These are phyloP conservation scores for Indicator maculatus DNA, from an alignment of 2,113 vertebrate genomes.

Conservation along the genomic window DNA sequence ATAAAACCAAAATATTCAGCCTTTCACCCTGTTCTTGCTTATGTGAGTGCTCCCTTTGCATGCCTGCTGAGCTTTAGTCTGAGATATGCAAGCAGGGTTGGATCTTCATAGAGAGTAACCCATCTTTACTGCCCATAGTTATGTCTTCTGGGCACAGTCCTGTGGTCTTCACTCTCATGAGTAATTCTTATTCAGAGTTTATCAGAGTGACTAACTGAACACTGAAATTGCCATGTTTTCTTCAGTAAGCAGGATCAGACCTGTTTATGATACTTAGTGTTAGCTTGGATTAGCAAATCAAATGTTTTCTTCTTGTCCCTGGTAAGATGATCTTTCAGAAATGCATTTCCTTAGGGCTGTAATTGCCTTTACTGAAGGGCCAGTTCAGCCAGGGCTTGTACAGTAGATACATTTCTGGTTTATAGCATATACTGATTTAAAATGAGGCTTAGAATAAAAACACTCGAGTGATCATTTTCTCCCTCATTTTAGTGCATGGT, in stretches of 20 bases:
- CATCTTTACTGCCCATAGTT: neutral
- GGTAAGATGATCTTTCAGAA: conserved; percentile 41
- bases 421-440: neutral
- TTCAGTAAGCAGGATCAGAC: conserved; percentile 3
- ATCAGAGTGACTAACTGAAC: neutral
- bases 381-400: neutral
- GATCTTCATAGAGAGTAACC: neutral
- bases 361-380: neutral
- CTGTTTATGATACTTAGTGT: conserved; percentile 32
- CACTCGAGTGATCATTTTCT: neutral
- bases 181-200: conserved; percentile 2
- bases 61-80: neutral
- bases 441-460: neutral
- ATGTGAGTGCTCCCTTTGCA: neutral
- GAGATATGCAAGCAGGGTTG: neutral
- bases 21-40: neutral
- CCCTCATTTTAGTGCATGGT: neutral
- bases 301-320: conserved; percentile 55
- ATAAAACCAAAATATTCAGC: neutral
- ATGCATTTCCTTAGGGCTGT: neutral
- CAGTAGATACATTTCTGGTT: neutral
- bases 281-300: conserved; percentile 60
- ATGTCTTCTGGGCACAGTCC: neutral
- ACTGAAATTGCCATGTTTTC: neutral
- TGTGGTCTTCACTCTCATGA: neutral